Conservation (phyloP, 2,888 invertebrate species). For the Mesorhabditis spiculigera region DNA sequence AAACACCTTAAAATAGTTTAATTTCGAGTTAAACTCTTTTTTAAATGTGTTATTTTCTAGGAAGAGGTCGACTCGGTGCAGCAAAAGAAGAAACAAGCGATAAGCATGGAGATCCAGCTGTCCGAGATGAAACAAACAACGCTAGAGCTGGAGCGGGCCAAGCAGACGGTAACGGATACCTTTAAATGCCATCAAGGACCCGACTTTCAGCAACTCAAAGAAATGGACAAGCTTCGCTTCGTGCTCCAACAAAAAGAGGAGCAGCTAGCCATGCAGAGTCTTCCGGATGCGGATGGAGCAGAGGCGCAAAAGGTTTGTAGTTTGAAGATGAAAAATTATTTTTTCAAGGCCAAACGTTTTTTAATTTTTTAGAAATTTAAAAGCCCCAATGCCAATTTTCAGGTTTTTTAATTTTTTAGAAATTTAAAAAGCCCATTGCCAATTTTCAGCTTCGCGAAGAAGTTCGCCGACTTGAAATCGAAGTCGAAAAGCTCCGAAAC, state of each 20-base stretch:
- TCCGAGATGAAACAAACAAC: slow-evolving; percentile 2
- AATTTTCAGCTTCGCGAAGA: slow-evolving; percentile 16
- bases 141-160: background rate
- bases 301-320: slow-evolving; percentile 28
- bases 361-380: no score
- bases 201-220: slow-evolving; percentile 15
- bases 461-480: slow-evolving; percentile 17
- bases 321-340: no score
- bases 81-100: background rate
- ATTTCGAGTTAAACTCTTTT: background rate
- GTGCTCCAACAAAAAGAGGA: slow-evolving; percentile 31
- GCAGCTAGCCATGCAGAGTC: slow-evolving; percentile 24
- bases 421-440: no score
- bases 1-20: background rate
- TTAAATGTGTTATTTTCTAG: background rate
- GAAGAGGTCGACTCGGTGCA: background rate
- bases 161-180: background rate
- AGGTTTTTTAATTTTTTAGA: no score
- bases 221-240: slow-evolving; percentile 29
- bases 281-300: slow-evolving; percentile 9
- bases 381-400: no score
- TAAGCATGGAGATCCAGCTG: background rate
- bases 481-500: slow-evolving; percentile 28
- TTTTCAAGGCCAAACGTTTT: no score
- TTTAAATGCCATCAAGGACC: background rate